A percentile compares a stretch with the other conserved stretches of the same genome.
Conservation (phyloP, 2,113 vertebrate genomes). For the Hypocryptadius cinnamomeus region DNA sequence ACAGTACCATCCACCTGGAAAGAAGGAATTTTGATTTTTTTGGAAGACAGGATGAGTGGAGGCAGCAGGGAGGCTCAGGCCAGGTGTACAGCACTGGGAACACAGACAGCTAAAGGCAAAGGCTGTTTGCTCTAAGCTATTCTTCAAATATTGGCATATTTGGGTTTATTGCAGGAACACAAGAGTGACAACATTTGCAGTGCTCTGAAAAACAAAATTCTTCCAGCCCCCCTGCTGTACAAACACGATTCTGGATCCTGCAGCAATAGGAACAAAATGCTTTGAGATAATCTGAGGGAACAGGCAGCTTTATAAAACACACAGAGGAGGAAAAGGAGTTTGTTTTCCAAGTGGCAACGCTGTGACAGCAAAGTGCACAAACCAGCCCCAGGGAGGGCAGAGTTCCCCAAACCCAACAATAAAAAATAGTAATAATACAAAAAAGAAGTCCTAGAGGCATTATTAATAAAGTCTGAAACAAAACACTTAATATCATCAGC, state of each 20-base stretch:
- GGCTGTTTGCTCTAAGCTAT: not conserved
- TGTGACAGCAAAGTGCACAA: not conserved
- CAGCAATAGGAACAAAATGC: not conserved
- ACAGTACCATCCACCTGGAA: not conserved
- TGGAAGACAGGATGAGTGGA: not conserved
- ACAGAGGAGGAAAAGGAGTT: not conserved
- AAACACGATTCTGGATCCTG: not conserved
- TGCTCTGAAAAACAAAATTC: conserved; percentile 18
- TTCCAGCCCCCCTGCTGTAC: not conserved
- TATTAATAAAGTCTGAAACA: not conserved
- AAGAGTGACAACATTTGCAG: not conserved
- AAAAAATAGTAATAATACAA: not conserved
- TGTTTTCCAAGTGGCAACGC: not conserved
- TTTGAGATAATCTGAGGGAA: not conserved
- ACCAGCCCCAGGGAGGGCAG: not conserved
- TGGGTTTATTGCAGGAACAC: conserved; percentile 24
- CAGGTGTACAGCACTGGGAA: not conserved
- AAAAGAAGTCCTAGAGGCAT: not conserved
- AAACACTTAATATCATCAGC: not conserved
- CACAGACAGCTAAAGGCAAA: not conserved
- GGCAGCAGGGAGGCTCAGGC: not conserved
- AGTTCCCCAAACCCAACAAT: not conserved
- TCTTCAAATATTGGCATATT: conserved; percentile 21
- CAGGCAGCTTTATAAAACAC: not conserved
- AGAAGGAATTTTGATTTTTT: not conserved